Evolutionary conservation across 2,888 invertebrate species (phyloP), one percentile per base, ranked within the genome.

Genomic region (Drosophila helvetica): DNA sequence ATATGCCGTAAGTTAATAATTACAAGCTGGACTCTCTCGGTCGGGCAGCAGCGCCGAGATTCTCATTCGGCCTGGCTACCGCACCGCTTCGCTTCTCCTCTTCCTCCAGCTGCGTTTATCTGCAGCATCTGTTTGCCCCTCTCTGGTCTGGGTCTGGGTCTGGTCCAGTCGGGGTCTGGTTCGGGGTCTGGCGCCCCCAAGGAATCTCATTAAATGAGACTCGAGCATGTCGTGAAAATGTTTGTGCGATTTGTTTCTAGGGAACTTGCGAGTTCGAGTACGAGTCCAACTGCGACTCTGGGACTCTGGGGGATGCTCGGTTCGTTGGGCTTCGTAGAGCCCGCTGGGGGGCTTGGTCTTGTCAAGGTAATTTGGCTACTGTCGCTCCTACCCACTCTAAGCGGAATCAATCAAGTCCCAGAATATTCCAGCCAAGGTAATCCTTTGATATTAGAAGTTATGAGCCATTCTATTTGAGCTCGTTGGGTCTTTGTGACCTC

Each of bases 1-100:
- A 85, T 86, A 84, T 85, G 89, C 87, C 78, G 76, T 86, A 85
- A 89, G 82, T 87, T 81, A 85, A 86, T 88, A 88, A 86, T 87
- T 86, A 87, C 76, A 81, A 88, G 81, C 63, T 86, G 80, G 66
- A 70, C 27, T 74, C 74, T 71, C 19, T 19, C 19, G 19, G n/a
- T n/a, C n/a, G n/a, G n/a, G 15, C 38, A 25, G 15, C 15, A 25
- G 6, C 15, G 15, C 38, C 15, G 82, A 86, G 83, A 82, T 86
- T 82, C 77, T 74, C 72, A 82, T 86, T 82, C 77, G 72, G 72
- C 69, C 79, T 52, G 70, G 88, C 86, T 86, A 86, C 81, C 83
- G 88, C 74, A 62, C 62, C 63, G 58, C 60, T 38, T 50, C 45
- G 30, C 42, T 50, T 30, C 60, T 54, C 17, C 38, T 22, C 60